Conservation (phyloP, 2,113 vertebrate genomes). For the Dermatemys mawii region DNA sequence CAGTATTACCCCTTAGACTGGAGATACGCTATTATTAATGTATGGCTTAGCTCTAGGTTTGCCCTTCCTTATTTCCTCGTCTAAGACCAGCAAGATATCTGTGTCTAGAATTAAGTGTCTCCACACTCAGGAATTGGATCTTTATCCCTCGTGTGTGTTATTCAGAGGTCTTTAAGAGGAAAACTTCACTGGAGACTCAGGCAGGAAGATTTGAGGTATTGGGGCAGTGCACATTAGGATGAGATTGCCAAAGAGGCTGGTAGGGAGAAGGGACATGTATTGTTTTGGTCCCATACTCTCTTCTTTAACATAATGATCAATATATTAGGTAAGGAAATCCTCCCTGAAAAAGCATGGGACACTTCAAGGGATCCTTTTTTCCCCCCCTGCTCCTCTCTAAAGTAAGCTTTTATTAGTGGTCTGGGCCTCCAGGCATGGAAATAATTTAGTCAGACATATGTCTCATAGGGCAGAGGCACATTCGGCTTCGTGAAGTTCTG, state of each 20-base stretch:
- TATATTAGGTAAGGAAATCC: background rate
- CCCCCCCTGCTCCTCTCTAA: background rate
- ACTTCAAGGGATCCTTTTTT: background rate
- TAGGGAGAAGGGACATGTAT: background rate
- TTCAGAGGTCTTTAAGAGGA: background rate
- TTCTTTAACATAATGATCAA: background rate
- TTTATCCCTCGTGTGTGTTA: background rate
- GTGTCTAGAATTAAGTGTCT: background rate
- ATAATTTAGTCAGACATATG: background rate
- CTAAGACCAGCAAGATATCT: background rate
- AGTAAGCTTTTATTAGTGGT: rapidly evolving
- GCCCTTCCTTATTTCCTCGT: background rate
- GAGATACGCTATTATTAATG: background rate
- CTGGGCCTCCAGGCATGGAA: background rate
- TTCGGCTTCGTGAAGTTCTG: background rate
- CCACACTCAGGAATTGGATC: background rate
- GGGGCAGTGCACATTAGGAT: background rate
- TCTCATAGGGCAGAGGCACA: background rate
- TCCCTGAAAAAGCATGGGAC: background rate
- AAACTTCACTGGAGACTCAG: background rate
- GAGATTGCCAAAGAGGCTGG: background rate
- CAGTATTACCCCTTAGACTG: background rate
- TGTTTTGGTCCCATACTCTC: background rate
- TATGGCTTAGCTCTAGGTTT: background rate
- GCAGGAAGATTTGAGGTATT: background rate